Evolutionary conservation across 2,888 invertebrate genomes (phyloP), one percentile per base, ranked within the genome.

Genomic region (Nycteola revayana): DNA sequence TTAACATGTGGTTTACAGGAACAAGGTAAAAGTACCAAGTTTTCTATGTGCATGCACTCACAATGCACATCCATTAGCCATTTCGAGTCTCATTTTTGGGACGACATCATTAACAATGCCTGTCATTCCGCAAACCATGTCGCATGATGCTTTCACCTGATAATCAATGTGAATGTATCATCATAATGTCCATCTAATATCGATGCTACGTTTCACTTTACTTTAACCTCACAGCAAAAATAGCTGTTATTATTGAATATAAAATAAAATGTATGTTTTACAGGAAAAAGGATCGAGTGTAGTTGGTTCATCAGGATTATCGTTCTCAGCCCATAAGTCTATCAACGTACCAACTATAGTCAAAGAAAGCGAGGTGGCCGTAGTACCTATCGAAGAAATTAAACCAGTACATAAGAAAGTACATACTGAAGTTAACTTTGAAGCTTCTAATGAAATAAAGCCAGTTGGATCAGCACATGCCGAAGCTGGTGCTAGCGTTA

Each of bases 211-310:
- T n/a, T n/a, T n/a, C n/a, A n/a, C n/a, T n/a, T n/a, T n/a, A n/a
- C n/a, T n/a, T n/a, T n/a, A n/a, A n/a, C n/a, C n/a, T n/a, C n/a
- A n/a, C n/a, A n/a, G n/a, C n/a, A n/a, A n/a, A n/a, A n/a, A n/a
- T n/a, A n/a, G n/a, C n/a, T n/a, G n/a, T n/a, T n/a, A n/a, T 25
- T n/a, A 39, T 22, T 9, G n/a, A n/a, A n/a, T n/a, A n/a, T n/a
- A n/a, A n/a, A n/a, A 14, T 14, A 5, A 14, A 14, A 14, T 5
- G 3, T 21, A n/a, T 5, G 3, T 21, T 5, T 48, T 55, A 30
- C 64, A 85, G 85, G 79, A 72, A 23, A 83, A 83, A 10, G 71
- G 72, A 46, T 48, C 74, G 2, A 60, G 60, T 4, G 52, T 37
- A 11, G 62, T 56, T 28, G 81, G 75, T 34, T 62, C 75, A 25